phyloP scores from a whole-genome alignment of 2,888 invertebrate genomes.

The Ashinkailepas kermadecensis region DNA sequence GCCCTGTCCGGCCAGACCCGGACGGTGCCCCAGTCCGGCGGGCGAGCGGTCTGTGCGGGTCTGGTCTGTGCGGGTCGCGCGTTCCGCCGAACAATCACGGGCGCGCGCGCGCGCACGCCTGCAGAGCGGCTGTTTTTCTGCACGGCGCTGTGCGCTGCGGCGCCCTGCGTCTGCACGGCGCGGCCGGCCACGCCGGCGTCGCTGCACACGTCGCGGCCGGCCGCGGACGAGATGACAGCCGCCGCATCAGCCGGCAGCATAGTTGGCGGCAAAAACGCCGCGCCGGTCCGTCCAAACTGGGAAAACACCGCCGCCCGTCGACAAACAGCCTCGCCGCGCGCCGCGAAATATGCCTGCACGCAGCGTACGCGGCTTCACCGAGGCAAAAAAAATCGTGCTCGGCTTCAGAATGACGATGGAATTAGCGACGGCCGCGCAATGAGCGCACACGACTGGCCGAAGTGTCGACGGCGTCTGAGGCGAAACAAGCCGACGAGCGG shows the following conservation, averaged over 20 bases:
- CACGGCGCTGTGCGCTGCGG: background rate
- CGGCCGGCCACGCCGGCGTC: background rate
- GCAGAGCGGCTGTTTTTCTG: background rate
- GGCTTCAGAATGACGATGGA: background rate
- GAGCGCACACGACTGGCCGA: background rate
- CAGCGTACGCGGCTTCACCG: background rate
- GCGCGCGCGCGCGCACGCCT: background rate
- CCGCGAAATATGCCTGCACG: background rate
- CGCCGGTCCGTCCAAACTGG: background rate
- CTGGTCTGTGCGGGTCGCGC: background rate
- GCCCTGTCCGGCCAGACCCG: no score
- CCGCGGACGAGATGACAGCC: background rate
- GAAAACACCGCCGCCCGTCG: background rate
- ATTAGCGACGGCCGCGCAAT: background rate
- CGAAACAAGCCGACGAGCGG: no score
- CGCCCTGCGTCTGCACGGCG: background rate
- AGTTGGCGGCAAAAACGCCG: slow-evolving; percentile 3
- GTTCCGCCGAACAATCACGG: background rate
- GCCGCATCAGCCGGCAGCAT: background rate
- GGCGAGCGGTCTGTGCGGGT: no score
- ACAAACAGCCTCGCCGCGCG: background rate
- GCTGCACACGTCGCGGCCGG: background rate
- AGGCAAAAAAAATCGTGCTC: background rate
- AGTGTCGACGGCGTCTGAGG: no score
- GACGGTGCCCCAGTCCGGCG: no score